Evolutionary conservation across 2,113 vertebrate genomes (phyloP).

Genomic region (Microcebus lehilahytsara): DNA sequence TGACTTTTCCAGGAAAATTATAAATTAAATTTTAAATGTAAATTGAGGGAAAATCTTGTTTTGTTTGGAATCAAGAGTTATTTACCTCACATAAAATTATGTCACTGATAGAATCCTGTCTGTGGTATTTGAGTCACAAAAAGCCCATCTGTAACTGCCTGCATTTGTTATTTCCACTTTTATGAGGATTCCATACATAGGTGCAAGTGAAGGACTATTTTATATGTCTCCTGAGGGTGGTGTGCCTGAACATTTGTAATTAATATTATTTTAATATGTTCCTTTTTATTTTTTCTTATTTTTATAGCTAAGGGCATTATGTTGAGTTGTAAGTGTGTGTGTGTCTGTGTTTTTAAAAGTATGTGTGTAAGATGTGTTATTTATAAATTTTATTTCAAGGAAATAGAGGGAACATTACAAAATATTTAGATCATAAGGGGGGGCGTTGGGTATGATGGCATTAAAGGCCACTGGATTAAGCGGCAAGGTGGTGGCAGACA

Average conservation of each 20-base stretch:
- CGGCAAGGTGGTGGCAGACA: background rate
- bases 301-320: background rate
- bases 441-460: background rate
- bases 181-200: background rate
- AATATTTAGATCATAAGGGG: background rate
- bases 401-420: background rate
- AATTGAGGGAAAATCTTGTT: conserved; percentile 35
- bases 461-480: background rate
- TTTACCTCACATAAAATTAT: background rate
- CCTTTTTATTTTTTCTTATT: background rate
- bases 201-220: background rate
- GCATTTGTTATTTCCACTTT: background rate
- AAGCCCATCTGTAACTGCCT: background rate
- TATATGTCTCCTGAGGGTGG: background rate
- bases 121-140: background rate
- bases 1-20: conserved; percentile 61
- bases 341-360: background rate
- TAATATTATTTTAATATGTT: background rate
- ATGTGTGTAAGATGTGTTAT: background rate
- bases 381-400: background rate
- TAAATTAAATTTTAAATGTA: conserved; percentile 60
- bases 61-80: conserved; percentile 17
- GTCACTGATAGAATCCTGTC: background rate
- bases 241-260: background rate
- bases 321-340: background rate